A percentile compares a stretch with the other conserved stretches of the same genome.
These are phyloP conservation scores for Miniopterus natalensis DNA, from an alignment of 2,113 vertebrate genomes.

Conservation along the genomic window DNA sequence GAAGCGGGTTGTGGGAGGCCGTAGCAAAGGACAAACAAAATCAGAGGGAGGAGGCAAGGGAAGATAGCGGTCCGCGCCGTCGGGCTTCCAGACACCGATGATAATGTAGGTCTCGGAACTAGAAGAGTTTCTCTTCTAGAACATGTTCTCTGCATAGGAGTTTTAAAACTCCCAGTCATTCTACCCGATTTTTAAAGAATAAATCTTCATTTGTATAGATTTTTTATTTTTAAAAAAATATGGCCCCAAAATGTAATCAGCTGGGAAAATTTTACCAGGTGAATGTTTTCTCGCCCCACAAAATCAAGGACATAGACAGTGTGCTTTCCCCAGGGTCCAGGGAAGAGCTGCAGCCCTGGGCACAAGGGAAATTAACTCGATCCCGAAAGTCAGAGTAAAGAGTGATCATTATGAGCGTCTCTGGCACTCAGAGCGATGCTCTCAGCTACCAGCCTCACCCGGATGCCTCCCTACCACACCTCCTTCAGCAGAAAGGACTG, in stretches of 20 bases:
- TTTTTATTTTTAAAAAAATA: not conserved
- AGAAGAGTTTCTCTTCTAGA: not conserved
- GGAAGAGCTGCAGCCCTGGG: not conserved
- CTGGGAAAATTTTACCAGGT: not conserved
- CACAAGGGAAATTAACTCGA: not conserved
- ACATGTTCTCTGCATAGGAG: not conserved
- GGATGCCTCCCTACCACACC: not conserved
- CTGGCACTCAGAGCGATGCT: not conserved
- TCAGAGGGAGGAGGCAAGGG: not conserved
- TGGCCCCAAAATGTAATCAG: not conserved
- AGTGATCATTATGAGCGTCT: not conserved
- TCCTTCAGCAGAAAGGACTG: not conserved
- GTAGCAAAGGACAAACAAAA: not conserved
- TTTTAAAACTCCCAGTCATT: not conserved
- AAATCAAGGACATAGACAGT: not conserved
- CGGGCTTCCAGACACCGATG: not conserved
- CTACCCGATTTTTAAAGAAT: conserved; percentile 8
- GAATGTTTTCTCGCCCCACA: not conserved
- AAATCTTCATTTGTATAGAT: not conserved
- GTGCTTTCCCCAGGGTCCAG: not conserved
- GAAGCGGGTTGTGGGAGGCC: not conserved
- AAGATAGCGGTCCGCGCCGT: no score
- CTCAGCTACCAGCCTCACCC: not conserved
- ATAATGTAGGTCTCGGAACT: accelerated
- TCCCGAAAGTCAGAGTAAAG: not conserved